A percentile compares a stretch with the other conserved stretches of the same genome.
Conservation (phyloP, 2,113 vertebrate species). For the Scartelaos histophorus region DNA sequence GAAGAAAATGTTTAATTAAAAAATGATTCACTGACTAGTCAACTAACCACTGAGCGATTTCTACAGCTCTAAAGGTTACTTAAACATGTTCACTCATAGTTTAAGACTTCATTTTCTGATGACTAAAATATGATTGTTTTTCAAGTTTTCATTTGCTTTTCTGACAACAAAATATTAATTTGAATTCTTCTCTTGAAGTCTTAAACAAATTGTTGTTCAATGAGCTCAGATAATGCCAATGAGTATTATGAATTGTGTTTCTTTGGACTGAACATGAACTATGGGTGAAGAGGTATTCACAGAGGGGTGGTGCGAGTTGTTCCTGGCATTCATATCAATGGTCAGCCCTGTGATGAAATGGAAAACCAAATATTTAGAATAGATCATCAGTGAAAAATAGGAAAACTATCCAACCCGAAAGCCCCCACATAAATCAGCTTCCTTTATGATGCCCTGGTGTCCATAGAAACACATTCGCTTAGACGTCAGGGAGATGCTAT, state of each 20-base stretch:
- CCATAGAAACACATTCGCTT: constrained; percentile 54
- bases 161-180: neutral
- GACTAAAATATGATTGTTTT: too few species aligned
- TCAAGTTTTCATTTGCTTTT: neutral
- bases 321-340: constrained; percentile 75
- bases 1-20: too few species aligned
- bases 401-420: constrained; percentile 78
- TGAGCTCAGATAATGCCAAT: too few species aligned
- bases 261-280: constrained; percentile 30
- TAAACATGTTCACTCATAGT: too few species aligned
- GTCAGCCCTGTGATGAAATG: constrained; percentile 75
- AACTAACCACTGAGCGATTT: too few species aligned
- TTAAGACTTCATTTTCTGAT: neutral
- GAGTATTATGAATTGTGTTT: constrained; percentile 15
- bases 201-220: neutral
- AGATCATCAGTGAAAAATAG: constrained; percentile 79
- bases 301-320: constrained; percentile 41
- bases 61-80: too few species aligned
- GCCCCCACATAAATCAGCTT: constrained; percentile 74
- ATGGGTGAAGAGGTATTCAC: constrained; percentile 11
- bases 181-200: too few species aligned
- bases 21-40: too few species aligned
- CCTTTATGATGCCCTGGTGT: constrained; percentile 76
- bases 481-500: constrained; percentile 70
- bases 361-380: constrained; percentile 80